Conservation (phyloP, 2,888 invertebrate species). For the Epiblema foenella region DNA sequence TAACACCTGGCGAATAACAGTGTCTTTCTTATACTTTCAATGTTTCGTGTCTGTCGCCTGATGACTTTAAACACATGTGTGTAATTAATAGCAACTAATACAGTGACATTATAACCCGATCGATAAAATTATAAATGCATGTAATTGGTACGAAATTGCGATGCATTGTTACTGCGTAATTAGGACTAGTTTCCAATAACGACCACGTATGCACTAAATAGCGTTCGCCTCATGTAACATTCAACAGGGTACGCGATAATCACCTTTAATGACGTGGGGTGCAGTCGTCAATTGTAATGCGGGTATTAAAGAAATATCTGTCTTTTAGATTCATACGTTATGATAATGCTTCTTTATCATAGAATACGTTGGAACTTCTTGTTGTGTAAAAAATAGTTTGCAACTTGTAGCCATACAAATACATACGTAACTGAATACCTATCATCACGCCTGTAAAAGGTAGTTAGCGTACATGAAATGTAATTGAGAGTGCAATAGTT, state of each 20-base stretch:
- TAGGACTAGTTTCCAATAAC: constrained; percentile 68
- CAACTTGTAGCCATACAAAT: background rate
- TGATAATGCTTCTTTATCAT: constrained; percentile 2
- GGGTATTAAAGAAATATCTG: constrained; percentile 31
- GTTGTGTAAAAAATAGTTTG: background rate
- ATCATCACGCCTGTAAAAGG: background rate
- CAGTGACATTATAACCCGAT: constrained; percentile 5
- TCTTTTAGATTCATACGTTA: constrained; percentile 3
- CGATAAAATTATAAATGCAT: constrained; percentile 45
- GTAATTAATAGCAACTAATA: constrained; percentile 12
- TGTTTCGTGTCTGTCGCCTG: no score
- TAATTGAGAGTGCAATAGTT: background rate
- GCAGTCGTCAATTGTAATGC: constrained; percentile 44
- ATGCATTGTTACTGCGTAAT: constrained; percentile 53
- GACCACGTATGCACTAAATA: constrained; percentile 64
- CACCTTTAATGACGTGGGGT: constrained; percentile 63
- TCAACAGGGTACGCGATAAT: constrained; percentile 69
- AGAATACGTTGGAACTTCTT: background rate
- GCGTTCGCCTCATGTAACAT: constrained; percentile 75
- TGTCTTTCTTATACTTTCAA: no score
- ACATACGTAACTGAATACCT: no score
- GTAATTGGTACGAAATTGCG: constrained; percentile 58
- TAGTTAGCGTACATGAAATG: background rate
- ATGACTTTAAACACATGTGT: background rate
- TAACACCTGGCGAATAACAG: no score